Conservation (phyloP, 2,888 invertebrate genomes). For the Acleris holmiana region DNA sequence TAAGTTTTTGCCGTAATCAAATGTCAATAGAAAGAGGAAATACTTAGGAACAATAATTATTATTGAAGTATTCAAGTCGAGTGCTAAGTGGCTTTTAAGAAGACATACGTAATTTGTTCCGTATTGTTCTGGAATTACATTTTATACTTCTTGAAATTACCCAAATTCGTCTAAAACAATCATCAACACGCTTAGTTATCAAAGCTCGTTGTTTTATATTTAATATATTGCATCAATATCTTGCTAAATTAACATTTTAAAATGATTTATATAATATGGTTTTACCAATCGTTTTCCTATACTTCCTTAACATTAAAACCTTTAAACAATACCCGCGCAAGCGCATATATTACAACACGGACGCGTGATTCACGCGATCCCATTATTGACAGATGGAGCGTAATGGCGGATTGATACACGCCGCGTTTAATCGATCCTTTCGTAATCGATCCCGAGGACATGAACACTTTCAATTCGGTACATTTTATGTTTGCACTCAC, state of each 20-base stretch:
- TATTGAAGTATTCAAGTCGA: constrained; percentile 26
- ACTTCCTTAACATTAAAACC: constrained; percentile 11
- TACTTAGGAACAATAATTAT: constrained; percentile 30
- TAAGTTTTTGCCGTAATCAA: constrained; percentile 36
- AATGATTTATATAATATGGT: too few species aligned
- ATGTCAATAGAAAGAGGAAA: constrained; percentile 38
- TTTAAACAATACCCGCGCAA: constrained; percentile 27
- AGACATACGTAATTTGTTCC: constrained; percentile 30
- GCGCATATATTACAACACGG: constrained; percentile 27
- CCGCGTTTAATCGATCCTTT: constrained; percentile 56
- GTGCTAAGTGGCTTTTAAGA: constrained; percentile 30
- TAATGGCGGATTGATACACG: constrained; percentile 75
- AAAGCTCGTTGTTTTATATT: too few species aligned
- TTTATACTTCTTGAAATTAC: neutral
- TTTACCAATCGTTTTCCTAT: neutral
- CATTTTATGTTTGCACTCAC: constrained; percentile 12
- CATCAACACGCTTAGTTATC: too few species aligned
- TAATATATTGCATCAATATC: too few species aligned
- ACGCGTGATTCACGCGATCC: constrained; percentile 73
- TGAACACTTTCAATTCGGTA: constrained; percentile 19
- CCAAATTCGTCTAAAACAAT: too few species aligned
- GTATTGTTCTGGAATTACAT: constrained; percentile 28
- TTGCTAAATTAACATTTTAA: too few species aligned
- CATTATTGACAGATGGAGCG: constrained; percentile 76
- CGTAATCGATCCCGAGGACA: constrained; percentile 54